These are phyloP conservation scores for Nannoperca obscura DNA, from an alignment of 2,797 vertebrate species.

Conservation along the genomic window DNA sequence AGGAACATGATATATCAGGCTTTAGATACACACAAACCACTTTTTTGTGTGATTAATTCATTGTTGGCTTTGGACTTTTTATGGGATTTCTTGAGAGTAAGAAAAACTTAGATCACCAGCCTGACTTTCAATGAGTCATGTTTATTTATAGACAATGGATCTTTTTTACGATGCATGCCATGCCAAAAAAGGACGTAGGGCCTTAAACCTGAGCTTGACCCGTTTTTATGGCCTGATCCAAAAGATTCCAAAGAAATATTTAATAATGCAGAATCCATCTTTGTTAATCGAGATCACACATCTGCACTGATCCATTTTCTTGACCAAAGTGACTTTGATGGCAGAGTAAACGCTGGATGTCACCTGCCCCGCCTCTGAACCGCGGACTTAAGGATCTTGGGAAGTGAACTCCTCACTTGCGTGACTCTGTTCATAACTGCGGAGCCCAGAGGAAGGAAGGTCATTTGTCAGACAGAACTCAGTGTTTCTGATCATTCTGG, in stretches of 20 bases:
- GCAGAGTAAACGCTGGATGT: conserved; percentile 8
- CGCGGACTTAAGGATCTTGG: conserved; percentile 28
- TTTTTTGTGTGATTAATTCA: background rate
- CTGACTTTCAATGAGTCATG: background rate
- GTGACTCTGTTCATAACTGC: conserved; percentile 29
- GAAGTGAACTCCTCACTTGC: conserved; percentile 53
- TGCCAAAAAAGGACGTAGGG: background rate
- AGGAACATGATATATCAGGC: background rate
- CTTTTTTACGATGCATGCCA: background rate
- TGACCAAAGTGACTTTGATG: conserved; percentile 37
- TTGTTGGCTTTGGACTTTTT: background rate
- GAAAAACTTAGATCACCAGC: background rate
- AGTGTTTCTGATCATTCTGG: conserved; percentile 62
- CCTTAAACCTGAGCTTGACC: background rate
- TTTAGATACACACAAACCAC: background rate
- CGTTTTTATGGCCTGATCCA: conserved; percentile 11
- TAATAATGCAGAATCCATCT: background rate
- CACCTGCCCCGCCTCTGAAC: conserved; percentile 28
- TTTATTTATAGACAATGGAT: background rate
- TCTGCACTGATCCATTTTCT: conserved; percentile 50
- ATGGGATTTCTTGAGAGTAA: no score
- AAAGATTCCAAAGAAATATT: background rate
- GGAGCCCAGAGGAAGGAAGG: conserved; percentile 59
- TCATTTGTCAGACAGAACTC: conserved; percentile 69
- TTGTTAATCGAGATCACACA: conserved; percentile 1